Percentiles rank a stretch among this genome's conserved stretches.
These are phyloP conservation scores for Orchesellides sinensis DNA, from an alignment of 2,888 invertebrate genomes.

Conservation along the genomic window DNA sequence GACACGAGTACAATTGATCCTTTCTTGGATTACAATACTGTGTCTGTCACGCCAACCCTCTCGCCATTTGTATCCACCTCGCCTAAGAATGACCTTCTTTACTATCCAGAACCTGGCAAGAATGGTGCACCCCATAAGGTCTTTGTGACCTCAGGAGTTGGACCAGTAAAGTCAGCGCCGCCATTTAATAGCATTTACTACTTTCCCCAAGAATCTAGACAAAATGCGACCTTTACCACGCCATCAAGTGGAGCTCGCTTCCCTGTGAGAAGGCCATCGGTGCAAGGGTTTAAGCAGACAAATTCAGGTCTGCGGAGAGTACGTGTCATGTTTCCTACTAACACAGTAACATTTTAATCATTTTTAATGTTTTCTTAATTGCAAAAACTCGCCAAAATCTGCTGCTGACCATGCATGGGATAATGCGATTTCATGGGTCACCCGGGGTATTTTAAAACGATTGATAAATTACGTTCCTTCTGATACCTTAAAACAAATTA, in stretches of 20 bases:
- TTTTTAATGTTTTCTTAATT: conserved; percentile 15
- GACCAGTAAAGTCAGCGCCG: conserved; percentile 39
- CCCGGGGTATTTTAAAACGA: conserved; percentile 22
- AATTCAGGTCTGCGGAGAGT: conserved; percentile 65
- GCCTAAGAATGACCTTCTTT: conserved; percentile 19
- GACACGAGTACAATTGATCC: conserved; percentile 46
- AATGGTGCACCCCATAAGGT: conserved; percentile 59
- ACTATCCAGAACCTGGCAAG: conserved; percentile 57
- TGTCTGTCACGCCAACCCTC: conserved; percentile 33
- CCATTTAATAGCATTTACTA: conserved; percentile 54
- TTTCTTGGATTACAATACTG: conserved; percentile 37
- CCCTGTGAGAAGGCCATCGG: conserved; percentile 48
- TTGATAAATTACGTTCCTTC: background rate
- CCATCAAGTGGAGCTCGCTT: conserved; percentile 39
- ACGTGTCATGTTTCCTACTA: conserved; percentile 58
- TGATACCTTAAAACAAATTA: background rate
- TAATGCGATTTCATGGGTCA: conserved; percentile 14
- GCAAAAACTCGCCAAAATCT: too few relatives aligned
- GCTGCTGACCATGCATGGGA: background rate
- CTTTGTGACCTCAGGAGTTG: conserved; percentile 40
- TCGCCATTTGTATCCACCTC: conserved; percentile 22
- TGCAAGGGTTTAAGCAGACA: conserved; percentile 53
- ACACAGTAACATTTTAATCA: conserved; percentile 58
- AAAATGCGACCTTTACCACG: conserved; percentile 34
- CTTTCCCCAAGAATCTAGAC: conserved; percentile 50